These are phyloP conservation scores for Artemisiospiza belli DNA, from an alignment of 2,113 vertebrate genomes.

Conservation along the genomic window DNA sequence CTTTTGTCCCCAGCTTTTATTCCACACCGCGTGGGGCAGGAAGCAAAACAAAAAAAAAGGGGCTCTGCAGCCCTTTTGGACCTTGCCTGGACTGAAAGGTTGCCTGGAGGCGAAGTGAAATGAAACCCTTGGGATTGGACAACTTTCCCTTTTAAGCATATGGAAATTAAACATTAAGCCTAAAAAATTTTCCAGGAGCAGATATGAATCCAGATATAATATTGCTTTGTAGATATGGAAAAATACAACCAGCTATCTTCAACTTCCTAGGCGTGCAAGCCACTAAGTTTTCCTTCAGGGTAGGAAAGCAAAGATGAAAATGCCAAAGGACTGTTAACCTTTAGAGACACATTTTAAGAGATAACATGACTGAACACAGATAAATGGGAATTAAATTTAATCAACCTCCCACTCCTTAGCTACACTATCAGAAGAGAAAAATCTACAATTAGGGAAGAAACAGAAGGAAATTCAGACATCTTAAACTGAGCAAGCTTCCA, in stretches of 20 bases:
- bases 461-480: background rate
- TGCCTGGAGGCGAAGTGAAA: background rate
- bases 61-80: background rate
- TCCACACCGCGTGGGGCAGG: background rate
- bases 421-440: slow-evolving; percentile 16
- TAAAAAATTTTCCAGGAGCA: slow-evolving; percentile 28
- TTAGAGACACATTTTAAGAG: slow-evolving; percentile 50
- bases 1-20: slow-evolving; percentile 17
- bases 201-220: slow-evolving; percentile 49
- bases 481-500: background rate
- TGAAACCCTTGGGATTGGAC: background rate
- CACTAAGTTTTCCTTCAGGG: slow-evolving; percentile 24
- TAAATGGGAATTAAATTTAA: slow-evolving; percentile 38
- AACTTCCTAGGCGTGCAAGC: background rate
- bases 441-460: slow-evolving; percentile 42
- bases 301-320: slow-evolving; percentile 54
- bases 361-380: slow-evolving; percentile 27
- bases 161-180: slow-evolving; percentile 53
- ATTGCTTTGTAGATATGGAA: slow-evolving; percentile 38
- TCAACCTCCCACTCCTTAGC: slow-evolving; percentile 27
- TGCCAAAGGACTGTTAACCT: slow-evolving; percentile 57
- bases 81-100: background rate
- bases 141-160: slow-evolving; percentile 30
- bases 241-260: slow-evolving; percentile 30
- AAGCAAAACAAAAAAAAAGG: slow-evolving; percentile 22